phyloP scores from a whole-genome alignment of 2,113 vertebrate species.

The Pontoporia blainvillei region DNA sequence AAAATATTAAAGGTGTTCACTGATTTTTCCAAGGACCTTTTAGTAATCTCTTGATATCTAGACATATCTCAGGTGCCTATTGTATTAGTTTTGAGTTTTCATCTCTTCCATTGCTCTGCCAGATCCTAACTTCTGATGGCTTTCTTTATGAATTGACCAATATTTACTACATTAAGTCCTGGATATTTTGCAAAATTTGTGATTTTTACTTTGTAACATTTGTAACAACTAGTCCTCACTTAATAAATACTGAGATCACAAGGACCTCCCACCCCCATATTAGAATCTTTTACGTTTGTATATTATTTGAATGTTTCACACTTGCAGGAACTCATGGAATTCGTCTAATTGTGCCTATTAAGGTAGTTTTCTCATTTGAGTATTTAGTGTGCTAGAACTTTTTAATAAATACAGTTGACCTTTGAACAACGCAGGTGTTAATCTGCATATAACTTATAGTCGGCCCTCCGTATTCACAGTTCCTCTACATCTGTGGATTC shows the following conservation, averaged over 20 bases:
- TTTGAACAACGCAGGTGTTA: not conserved
- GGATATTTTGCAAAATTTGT: not conserved
- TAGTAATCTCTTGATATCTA: not conserved
- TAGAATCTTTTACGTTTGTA: not conserved
- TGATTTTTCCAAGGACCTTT: not conserved
- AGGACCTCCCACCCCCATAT: not conserved
- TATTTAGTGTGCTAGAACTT: not conserved
- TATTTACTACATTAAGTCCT: not conserved
- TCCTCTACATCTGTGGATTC: not conserved
- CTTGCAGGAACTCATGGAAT: not conserved
- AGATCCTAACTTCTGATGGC: not conserved
- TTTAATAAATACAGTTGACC: not conserved
- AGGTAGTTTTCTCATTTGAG: not conserved
- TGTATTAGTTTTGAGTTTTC: not conserved
- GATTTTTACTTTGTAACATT: constrained; percentile 11
- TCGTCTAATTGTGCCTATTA: not conserved
- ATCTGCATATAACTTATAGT: not conserved
- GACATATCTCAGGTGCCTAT: not conserved
- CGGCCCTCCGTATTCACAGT: not conserved
- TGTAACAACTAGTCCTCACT: not conserved
- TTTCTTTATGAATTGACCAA: not conserved
- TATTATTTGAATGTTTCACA: constrained; percentile 36
- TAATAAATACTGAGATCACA: not conserved
- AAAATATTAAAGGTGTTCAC: not conserved
- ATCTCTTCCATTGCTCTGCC: not conserved